These are phyloP conservation scores for Xenentodon cancila DNA, from an alignment of 2,797 vertebrate genomes.

Conservation along the genomic window DNA sequence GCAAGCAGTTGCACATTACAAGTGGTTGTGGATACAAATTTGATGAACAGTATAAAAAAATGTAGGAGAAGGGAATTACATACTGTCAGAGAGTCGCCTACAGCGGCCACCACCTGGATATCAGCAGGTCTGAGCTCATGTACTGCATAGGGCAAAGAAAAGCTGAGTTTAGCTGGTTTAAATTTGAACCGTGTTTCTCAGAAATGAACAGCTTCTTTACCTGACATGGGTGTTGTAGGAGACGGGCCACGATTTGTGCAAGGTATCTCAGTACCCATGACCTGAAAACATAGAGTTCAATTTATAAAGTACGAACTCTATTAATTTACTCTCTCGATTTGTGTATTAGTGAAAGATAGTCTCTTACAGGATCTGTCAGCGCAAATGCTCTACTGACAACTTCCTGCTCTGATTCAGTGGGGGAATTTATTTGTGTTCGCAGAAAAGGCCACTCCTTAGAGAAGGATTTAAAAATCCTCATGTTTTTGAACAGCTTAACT, in stretches of 20 bases:
- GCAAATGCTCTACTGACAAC: conserved; percentile 9
- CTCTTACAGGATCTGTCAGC: conserved; percentile 57
- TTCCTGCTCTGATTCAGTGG: neutral
- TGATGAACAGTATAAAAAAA: neutral
- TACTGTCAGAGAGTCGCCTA: conserved; percentile 96
- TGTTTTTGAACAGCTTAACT: neutral
- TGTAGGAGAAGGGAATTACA: conserved; percentile 47
- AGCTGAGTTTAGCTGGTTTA: neutral
- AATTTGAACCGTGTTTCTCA: neutral
- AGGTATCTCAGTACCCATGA: conserved; percentile 70
- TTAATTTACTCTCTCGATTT: neutral
- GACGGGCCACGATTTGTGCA: conserved; percentile 76
- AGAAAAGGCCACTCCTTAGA: conserved; percentile 76
- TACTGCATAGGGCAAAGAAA: conserved; percentile 77
- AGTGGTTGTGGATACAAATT: neutral
- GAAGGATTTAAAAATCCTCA: no score
- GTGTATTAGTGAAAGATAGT: neutral
- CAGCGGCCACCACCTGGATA: conserved; percentile 88
- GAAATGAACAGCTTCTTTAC: conserved; percentile 63
- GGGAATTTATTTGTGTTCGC: conserved; percentile 71
- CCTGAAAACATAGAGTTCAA: conserved; percentile 49
- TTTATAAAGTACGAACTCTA: neutral
- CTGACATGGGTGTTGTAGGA: conserved; percentile 68
- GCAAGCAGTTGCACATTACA: no score
- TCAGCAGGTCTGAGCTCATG: conserved; percentile 90